Base-by-base conservation (phyloP, 2,113 vertebrate genomes). In the Heterotilapia buettikoferi region DNA sequence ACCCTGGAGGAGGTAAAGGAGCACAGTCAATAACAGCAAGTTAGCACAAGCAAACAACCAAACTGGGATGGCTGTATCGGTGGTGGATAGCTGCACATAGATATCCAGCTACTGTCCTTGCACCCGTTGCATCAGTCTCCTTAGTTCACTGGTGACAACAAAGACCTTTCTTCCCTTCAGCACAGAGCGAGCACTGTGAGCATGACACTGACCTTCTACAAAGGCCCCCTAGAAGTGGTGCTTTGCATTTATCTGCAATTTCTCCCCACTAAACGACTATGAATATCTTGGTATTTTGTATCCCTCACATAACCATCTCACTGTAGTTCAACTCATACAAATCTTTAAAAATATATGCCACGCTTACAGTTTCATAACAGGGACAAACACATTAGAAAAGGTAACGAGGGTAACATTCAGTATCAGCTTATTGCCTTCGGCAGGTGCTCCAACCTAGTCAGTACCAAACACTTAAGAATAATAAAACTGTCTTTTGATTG, bases 1-100 rank as follows among this genome's bases (percentile, higher is more conserved):
- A 99, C 56, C 98, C 99, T 99, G 97, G n/a, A 47, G 88, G 89
- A 76, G 92, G 82, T 29, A 50, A 84, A 79, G 19, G 10, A 85
- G 59, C 40, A 54, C 29, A 7, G 84, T 92, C 86, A 95, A 53
- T 63, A 71, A 84, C 54, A 82, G 76, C 40, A 29, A 82, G 83
- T 29, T 7, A 71, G 61, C 80, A 38, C 66, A 43, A 53, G 83
- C 54, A 3, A 43, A 45, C 80, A 52, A 53, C 50, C 56, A 57
- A 53, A 83, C 86, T 38, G 61, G 52, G 76, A 78, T 80, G 89
- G 89, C 50, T 71, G 83, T 87, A 76, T 66, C 78, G 83, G 90
- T 89, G 86, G 84, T n/a, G 83, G 68, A 88, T 80, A 83, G 90
- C 93, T 85, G 86, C 87, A 87, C 86, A 86, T 6, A 84, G 73